Conservation (phyloP, 2,888 invertebrate species). For the Drosophila meridionalis region DNA sequence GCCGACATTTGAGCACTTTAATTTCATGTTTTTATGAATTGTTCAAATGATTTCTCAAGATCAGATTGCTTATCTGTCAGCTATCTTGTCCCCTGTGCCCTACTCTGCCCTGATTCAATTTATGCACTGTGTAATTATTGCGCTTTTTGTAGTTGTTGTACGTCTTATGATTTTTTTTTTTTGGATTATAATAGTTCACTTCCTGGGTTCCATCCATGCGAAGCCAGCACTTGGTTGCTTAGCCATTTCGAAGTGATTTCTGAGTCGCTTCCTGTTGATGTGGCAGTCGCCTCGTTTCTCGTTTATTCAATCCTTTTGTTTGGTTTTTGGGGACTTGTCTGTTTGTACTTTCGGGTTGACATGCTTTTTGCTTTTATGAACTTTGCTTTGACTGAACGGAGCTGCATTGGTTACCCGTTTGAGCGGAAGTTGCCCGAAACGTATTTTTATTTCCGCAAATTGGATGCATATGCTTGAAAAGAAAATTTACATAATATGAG, state of each 20-base stretch:
- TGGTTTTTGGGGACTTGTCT: slow-evolving; percentile 53
- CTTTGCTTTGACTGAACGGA: slow-evolving; percentile 48
- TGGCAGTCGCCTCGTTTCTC: slow-evolving; percentile 30
- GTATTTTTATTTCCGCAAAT: slow-evolving; percentile 63
- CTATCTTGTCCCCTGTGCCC: slow-evolving; percentile 20
- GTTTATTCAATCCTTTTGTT: slow-evolving; percentile 34
- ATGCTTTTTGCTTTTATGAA: slow-evolving; percentile 77
- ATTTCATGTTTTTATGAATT: slow-evolving; percentile 74
- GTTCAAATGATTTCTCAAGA: slow-evolving; percentile 80
- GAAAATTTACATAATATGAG: slow-evolving; percentile 65
- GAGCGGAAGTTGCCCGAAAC: slow-evolving; percentile 69
- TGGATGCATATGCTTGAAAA: slow-evolving; percentile 20
- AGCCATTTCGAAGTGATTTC: slow-evolving; percentile 80
- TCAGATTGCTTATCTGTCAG: slow-evolving; percentile 80
- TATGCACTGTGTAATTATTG: slow-evolving; percentile 64
- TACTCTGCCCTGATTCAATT: slow-evolving; percentile 61
- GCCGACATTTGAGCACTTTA: slow-evolving; percentile 73
- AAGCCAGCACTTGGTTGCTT: slow-evolving; percentile 22
- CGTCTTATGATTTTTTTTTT: slow-evolving; percentile 36
- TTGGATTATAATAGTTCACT: slow-evolving; percentile 79
- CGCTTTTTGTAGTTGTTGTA: slow-evolving; percentile 67
- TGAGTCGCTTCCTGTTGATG: slow-evolving; percentile 82
- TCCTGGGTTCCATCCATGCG: slow-evolving; percentile 78
- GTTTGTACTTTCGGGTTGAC: slow-evolving; percentile 69
- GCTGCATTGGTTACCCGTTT: slow-evolving; percentile 43